Base-by-base conservation (phyloP, 2,797 vertebrate genomes). In the Acanthiza pusilla region DNA sequence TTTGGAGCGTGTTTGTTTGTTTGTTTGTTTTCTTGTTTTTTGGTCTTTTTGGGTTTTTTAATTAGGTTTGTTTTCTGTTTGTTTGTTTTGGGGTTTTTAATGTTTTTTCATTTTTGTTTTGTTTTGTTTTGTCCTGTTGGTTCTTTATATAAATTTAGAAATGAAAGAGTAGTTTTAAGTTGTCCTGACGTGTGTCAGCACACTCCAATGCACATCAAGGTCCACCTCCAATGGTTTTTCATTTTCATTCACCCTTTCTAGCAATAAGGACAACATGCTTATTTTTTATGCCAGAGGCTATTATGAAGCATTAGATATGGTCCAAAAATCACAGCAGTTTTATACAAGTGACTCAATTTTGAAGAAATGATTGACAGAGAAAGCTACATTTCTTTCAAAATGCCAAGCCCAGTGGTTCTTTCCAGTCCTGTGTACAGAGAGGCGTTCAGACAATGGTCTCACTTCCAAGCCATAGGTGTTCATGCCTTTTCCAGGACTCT, bases 141-240 rank as follows among this genome's bases (percentile, higher is more conserved):
- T 92, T 73, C 57, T 89, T 93, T 76, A 63, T 51, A 58, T 12
- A n/a, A 68, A 94, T 42, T 63, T 55, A 76, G 76, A 91, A 89
- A 80, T 42, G 25, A 45, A 81, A 82, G 53, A 65, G 83, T 79
- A 80, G 68, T 87, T 96, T 96, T 88, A 66, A 92, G 68, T 27
- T 42, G 13, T 57, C 16, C 18, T 72, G 62, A 8, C 26, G 65
- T 2, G 3, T 51, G 73, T 51, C 25, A 36, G 16, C 14, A 57
- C 60, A 57, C 16, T 38, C 16, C 26, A 55, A 8, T 40, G n/a
- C 43, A 62, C 19, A 57, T 86, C 53, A 55, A 36, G 19, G 19
- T 73, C 47, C 34, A 60, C 11, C 11, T 83, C 16, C 25, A 88
- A 36, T 57, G 16, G 73, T 45, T 89, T 87, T 58, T 83, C 13